phyloP scores from a whole-genome alignment of 2,888 invertebrate species.

The Oxyteleia sp. region DNA sequence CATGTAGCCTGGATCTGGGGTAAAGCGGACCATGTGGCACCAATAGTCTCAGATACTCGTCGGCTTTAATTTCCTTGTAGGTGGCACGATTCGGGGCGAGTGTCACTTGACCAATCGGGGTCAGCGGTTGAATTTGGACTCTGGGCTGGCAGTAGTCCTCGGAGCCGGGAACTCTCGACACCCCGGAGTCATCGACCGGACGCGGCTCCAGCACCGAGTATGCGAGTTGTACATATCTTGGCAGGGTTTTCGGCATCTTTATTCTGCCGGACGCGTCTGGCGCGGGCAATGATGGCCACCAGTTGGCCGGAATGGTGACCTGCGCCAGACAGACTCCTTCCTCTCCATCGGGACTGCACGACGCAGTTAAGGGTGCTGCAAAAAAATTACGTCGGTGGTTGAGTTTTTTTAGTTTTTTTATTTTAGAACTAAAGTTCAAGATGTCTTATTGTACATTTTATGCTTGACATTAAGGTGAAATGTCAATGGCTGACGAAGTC shows the following conservation, averaged over 20 bases:
- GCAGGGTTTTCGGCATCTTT: conserved; percentile 90
- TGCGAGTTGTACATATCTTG: conserved; percentile 93
- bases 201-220: conserved; percentile 96
- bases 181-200: conserved; percentile 81
- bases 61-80: conserved; percentile 94
- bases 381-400: too few relatives aligned
- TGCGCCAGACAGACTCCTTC: conserved; percentile 97
- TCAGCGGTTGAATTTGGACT: conserved; percentile 90
- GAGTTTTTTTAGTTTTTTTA: too few relatives aligned
- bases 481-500: too few relatives aligned
- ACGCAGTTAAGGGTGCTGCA: conserved; percentile 91
- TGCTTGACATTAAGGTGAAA: too few relatives aligned
- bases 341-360: conserved; percentile 97
- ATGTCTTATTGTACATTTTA: too few relatives aligned
- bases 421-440: too few relatives aligned
- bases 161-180: conserved; percentile 69
- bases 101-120: conserved; percentile 90
- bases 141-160: conserved; percentile 91
- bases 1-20: conserved; percentile 95
- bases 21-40: conserved; percentile 96
- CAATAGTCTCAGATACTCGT: conserved; percentile 94
- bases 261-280: conserved; percentile 88
- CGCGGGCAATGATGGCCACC: conserved; percentile 94
- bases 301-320: conserved; percentile 94
- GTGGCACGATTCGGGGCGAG: conserved; percentile 93